Base-by-base conservation (phyloP, 2,888 invertebrate species). In the Pachliopta kotzebuea region DNA sequence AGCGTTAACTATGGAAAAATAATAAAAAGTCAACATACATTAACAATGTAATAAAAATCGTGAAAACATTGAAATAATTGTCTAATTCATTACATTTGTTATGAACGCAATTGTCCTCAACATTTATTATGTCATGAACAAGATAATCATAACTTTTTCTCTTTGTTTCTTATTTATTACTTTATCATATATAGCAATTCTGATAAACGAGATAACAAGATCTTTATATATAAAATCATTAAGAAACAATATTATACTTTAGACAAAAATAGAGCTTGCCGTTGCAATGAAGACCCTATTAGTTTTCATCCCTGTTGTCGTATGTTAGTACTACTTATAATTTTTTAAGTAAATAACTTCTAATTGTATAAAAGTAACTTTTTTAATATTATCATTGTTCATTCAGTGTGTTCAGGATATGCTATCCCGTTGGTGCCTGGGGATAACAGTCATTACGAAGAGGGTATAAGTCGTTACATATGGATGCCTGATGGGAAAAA, bases 401-500 rank as follows among this genome's bases (percentile, higher is more conserved):
- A 21, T 50, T n/a, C 1, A 88, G 88, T 84, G 58, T 82, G 84
- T 70, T 74, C 78, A 55, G 75, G 79, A 31, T 71, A 69, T 57
- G 77, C 78, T 17, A 72, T 84, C 23, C 82, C 84, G 20, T 23
- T 70, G 11, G 62, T 81, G 23, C 88, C 89, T 18, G 85, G 86
- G 29, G 87, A 89, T 67, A 90, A 90, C 67, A 87, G 85, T 65
- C 80, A 86, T 71, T 90, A 90, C 73, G 83, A 86, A 6, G 88
- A 89, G 69, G 90, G 90, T 0, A 76, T 79, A 59, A 88, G 88
- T 70, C 85, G 84, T 1, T 91, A 86, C 71, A 78, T 90, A 61
- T 90, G 89, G 88, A 88, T 90, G 81, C 84, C 87, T 2, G 84
- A 90, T 72, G 81, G 83, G n/a, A 76, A 86, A 0, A 87, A 84